Conservation (phyloP, 2,888 invertebrate genomes). For the Chrysodeixis includens region DNA sequence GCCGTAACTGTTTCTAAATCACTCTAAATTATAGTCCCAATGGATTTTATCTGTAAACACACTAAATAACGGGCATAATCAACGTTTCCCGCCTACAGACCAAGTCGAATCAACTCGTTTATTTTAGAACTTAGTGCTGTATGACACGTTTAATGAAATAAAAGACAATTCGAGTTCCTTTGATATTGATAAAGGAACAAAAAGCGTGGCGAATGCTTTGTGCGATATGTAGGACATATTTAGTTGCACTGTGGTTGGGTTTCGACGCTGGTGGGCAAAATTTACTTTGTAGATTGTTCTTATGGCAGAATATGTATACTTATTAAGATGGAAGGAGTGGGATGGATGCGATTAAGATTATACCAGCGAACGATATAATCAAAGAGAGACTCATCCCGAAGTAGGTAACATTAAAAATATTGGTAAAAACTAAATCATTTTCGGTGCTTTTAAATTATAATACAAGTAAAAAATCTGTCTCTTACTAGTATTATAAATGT, state of each 20-base stretch:
- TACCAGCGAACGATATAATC: too few relatives aligned
- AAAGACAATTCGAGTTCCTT: constrained; percentile 61
- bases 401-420: too few relatives aligned
- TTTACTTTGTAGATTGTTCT: neutral
- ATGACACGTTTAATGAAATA: constrained; percentile 66
- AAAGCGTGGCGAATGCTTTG: constrained; percentile 58
- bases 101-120: constrained; percentile 58
- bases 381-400: too few relatives aligned
- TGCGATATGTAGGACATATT: constrained; percentile 45
- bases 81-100: constrained; percentile 56
- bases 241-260: constrained; percentile 31
- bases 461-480: too few relatives aligned
- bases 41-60: constrained; percentile 37
- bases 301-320: too few relatives aligned
- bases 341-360: too few relatives aligned
- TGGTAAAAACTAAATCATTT: too few relatives aligned
- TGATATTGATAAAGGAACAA: constrained; percentile 68
- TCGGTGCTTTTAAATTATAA: too few relatives aligned
- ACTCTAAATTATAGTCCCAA: constrained; percentile 18
- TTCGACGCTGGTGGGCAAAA: constrained; percentile 10
- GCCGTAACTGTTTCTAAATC: constrained; percentile 33
- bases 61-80: constrained; percentile 44
- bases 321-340: too few relatives aligned
- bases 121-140: constrained; percentile 51
- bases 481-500: too few relatives aligned